Evolutionary conservation across 2,888 invertebrate genomes (phyloP).

Genomic region (Mesorhabditis belari): DNA sequence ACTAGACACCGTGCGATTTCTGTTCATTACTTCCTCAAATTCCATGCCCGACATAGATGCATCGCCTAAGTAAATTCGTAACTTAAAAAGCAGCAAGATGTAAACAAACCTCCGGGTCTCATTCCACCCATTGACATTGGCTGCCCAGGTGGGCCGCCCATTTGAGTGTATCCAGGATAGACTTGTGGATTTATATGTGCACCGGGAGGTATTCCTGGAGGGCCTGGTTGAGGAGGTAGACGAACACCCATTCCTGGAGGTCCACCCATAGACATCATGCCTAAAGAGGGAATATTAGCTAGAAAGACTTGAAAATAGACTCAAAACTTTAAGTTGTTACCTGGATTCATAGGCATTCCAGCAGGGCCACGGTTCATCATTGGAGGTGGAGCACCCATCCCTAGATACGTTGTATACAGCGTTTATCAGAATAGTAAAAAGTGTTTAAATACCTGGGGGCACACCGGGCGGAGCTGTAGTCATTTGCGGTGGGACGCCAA

Average conservation of each 20-base stretch:
- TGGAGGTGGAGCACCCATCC: slow-evolving; percentile 4
- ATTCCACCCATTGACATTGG: too few species aligned
- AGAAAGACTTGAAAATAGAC: background rate
- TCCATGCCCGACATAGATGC: slow-evolving; percentile 71
- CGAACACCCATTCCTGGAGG: background rate
- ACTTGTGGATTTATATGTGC: slow-evolving; percentile 41
- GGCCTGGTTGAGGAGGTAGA: background rate
- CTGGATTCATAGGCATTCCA: background rate
- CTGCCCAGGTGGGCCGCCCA: too few species aligned
- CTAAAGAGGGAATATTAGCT: background rate
- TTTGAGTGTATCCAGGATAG: slow-evolving; percentile 20
- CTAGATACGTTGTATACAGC: background rate
- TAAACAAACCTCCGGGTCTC: too few species aligned
- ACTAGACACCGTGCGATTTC: slow-evolving; percentile 80
- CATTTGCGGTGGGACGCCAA: slow-evolving; percentile 7
- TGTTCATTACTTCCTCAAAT: slow-evolving; percentile 94
- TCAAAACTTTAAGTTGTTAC: background rate
- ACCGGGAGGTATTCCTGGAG: slow-evolving; percentile 24
- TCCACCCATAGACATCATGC: background rate
- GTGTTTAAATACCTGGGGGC: background rate
- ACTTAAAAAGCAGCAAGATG: too few species aligned
- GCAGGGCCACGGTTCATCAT: background rate
- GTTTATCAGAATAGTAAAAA: background rate
- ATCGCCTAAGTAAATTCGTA: too few species aligned
- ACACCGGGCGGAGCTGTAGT: slow-evolving; percentile 8